These are phyloP conservation scores for Lasiurus cinereus DNA, from an alignment of 2,113 vertebrate species.

Conservation along the genomic window DNA sequence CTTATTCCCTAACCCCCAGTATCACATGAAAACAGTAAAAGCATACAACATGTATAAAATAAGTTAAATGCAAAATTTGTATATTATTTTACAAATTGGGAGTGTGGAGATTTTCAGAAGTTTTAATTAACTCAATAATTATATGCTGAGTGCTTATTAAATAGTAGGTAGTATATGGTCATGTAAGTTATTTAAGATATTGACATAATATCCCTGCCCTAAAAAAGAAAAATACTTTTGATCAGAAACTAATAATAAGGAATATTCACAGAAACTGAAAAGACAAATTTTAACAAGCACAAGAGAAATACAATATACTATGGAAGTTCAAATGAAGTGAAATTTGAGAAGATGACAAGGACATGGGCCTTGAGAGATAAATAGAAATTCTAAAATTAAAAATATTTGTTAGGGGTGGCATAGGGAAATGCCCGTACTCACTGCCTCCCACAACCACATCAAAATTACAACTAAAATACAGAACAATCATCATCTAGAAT, in stretches of 20 bases:
- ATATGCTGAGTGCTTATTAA: not conserved
- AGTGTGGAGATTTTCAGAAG: not conserved
- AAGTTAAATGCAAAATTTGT: slow-evolving; percentile 48
- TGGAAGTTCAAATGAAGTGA: slow-evolving; percentile 15
- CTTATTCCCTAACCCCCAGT: slow-evolving; percentile 32
- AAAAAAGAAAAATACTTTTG: not conserved
- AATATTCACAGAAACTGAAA: slow-evolving; percentile 49
- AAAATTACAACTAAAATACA: no score
- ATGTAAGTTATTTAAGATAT: slow-evolving; percentile 16
- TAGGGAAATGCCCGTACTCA: no score
- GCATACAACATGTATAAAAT: not conserved
- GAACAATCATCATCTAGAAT: no score
- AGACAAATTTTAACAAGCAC: not conserved
- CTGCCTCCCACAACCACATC: no score
- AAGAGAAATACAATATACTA: slow-evolving; percentile 35
- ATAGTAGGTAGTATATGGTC: not conserved
- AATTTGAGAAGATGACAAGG: slow-evolving; percentile 1
- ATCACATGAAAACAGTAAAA: slow-evolving; percentile 55
- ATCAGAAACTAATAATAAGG: slow-evolving; percentile 49
- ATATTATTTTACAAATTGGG: slow-evolving; percentile 47
- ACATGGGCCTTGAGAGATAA: slow-evolving; percentile 5
- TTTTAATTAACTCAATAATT: slow-evolving; percentile 57
- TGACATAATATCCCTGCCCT: slow-evolving; percentile 2
- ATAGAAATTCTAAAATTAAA: slow-evolving; percentile 44
- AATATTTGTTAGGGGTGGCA: not conserved